Conservation (phyloP, 2,888 invertebrate genomes). For the Bugula neritina region DNA sequence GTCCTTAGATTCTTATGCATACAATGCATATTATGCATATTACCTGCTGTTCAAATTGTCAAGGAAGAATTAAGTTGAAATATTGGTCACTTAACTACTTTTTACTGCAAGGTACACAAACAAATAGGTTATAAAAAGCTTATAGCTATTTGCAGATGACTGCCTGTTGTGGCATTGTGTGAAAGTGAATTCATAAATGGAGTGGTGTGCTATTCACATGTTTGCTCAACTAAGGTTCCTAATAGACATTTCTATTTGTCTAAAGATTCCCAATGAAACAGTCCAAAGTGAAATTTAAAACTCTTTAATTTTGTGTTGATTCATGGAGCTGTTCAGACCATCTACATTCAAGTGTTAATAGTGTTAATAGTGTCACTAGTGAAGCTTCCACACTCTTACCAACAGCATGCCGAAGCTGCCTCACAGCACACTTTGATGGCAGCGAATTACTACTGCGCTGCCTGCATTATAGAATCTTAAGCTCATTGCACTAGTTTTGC, state of each 20-base stretch:
- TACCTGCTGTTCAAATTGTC: too few species aligned
- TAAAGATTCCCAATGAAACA: slow-evolving; percentile 18
- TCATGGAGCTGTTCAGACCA: neutral
- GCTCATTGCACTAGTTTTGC: slow-evolving; percentile 5
- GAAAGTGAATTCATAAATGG: slow-evolving; percentile 1
- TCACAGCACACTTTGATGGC: too few species aligned
- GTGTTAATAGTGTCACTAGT: neutral
- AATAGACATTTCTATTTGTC: slow-evolving; percentile 23
- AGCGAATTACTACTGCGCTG: too few species aligned
- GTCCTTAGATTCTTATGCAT: too few species aligned
- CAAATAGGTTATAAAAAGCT: neutral
- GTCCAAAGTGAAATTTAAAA: slow-evolving; percentile 23
- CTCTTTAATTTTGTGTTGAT: slow-evolving; percentile 4
- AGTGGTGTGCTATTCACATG: neutral
- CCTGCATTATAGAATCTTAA: too few species aligned
- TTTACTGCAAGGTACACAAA: neutral
- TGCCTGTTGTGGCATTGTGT: neutral
- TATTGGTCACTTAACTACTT: neutral
- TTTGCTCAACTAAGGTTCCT: slow-evolving; percentile 23
- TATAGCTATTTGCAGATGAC: neutral
- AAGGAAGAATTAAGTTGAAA: neutral
- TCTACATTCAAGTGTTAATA: neutral
- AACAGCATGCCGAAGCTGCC: too few species aligned
- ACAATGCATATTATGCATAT: too few species aligned
- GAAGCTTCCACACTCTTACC: too few species aligned